A percentile compares a stretch with the other conserved stretches of the same genome.
These are phyloP conservation scores for Amaurobius ferox DNA, from an alignment of 2,888 invertebrate species.

Conservation along the genomic window DNA sequence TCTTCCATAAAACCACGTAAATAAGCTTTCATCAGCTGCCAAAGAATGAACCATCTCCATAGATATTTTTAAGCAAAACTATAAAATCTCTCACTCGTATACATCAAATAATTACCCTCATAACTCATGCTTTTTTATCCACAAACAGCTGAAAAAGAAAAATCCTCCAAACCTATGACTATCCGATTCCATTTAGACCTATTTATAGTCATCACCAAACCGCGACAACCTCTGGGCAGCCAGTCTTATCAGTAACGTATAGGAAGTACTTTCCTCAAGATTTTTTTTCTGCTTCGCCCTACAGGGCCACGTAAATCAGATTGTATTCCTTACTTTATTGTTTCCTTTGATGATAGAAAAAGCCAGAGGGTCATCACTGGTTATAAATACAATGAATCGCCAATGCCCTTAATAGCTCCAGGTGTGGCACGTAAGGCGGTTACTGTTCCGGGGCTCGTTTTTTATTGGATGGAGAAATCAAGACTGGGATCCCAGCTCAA, in stretches of 20 bases:
- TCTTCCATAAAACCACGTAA: not conserved
- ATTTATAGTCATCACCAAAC: slow-evolving; percentile 31
- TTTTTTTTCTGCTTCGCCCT: slow-evolving; percentile 9
- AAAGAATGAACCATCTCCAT: not conserved
- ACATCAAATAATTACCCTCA: slow-evolving; percentile 26
- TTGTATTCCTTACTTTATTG: slow-evolving; percentile 42
- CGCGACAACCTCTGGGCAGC: slow-evolving; percentile 2
- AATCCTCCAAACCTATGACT: not conserved
- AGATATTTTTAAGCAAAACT: no score
- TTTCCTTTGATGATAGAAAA: slow-evolving; percentile 30
- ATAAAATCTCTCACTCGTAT: no score
- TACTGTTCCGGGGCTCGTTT: not conserved
- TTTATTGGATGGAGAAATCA: not conserved
- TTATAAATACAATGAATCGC: slow-evolving; percentile 45
- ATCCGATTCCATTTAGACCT: slow-evolving; percentile 29
- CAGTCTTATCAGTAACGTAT: slow-evolving; percentile 31
- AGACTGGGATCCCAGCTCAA: not conserved
- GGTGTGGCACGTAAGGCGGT: slow-evolving; percentile 10
- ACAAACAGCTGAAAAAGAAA: not conserved
- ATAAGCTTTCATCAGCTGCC: not conserved
- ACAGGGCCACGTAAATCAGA: slow-evolving; percentile 40
- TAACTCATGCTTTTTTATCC: not conserved
- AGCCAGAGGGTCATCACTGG: slow-evolving; percentile 35
- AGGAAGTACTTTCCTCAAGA: not conserved
- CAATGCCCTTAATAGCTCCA: slow-evolving; percentile 19